Conservation (phyloP, 2,888 invertebrate genomes). For the Gastracanthus pulcherrimus region DNA sequence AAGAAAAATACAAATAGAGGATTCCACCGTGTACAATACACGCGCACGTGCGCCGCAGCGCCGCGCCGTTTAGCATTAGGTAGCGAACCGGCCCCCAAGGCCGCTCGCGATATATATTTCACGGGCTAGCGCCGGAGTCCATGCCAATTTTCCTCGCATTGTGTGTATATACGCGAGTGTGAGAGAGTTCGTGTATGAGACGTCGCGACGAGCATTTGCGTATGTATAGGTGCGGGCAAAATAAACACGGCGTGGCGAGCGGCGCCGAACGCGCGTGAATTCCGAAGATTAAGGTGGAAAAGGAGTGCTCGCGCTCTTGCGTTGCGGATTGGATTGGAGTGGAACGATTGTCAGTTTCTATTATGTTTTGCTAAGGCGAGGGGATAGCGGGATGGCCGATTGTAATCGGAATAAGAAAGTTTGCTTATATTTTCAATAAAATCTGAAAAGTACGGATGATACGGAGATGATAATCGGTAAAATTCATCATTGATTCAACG, state of each 20-base stretch:
- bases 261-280: background rate
- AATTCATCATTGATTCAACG: too few relatives aligned
- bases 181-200: constrained; percentile 8
- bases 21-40: too few relatives aligned
- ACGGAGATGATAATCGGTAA: too few relatives aligned
- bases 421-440: too few relatives aligned
- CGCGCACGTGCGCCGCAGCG: background rate
- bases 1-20: constrained; percentile 1
- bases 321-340: too few relatives aligned
- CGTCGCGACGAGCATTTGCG: background rate
- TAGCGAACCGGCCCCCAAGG: constrained; percentile 17
- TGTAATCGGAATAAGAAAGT: too few relatives aligned
- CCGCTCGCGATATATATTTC: constrained; percentile 25
- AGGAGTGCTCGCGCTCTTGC: too few relatives aligned
- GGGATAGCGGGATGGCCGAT: too few relatives aligned
- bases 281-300: too few relatives aligned
- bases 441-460: too few relatives aligned
- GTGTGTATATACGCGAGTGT: constrained; percentile 24
- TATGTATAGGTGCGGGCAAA: background rate
- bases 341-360: too few relatives aligned
- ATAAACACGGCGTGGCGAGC: constrained; percentile 23
- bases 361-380: too few relatives aligned
- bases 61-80: background rate
- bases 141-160: constrained; percentile 42
- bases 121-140: constrained; percentile 44